Base-by-base conservation (phyloP, 2,888 invertebrate species). In the Drosophila melanosoma region DNA sequence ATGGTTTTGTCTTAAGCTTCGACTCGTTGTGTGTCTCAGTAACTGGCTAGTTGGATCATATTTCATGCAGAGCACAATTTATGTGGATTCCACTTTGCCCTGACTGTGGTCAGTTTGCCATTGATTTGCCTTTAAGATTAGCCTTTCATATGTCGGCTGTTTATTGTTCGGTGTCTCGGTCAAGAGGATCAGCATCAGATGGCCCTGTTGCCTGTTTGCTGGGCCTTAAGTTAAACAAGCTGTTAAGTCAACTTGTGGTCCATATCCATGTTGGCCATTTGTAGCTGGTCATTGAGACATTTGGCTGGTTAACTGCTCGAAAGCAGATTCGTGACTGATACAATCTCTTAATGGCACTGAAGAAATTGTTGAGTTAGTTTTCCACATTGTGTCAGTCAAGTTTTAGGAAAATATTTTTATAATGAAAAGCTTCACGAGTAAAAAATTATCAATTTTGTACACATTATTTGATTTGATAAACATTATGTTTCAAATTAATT, bases 81-180 rank as follows among this genome's bases (percentile, higher is more conserved):
- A 79, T 65, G 64, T 68, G 65, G 59, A 57, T 59, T 63, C 38
- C 49, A 59, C 54, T 45, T 32, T 72, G 61, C 74, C 69, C 67
- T 68, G 69, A 36, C 62, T 81, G 53, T 67, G 78, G 81, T 82
- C 87, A 87, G 82, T 89, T 84, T 81, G 76, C 72, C 75, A 79
- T 79, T 81, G 86, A 86, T 86, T 85, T 89, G 85, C 68, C 77
- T 87, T 82, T 69, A 81, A 87, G 86, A 89, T 87, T 79, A 83
- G 69, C 68, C 57, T 59, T 63, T 79, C 80, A 64, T 74, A 72
- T 85, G 79, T 67, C 69, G 85, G 53, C 74, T 82, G 79, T 74
- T 74, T 81, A 77, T 81, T 79, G 79, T 74, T 73, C 60, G 60
- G 17, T 54, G 66, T 36, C 57, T 53, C 15, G 52, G 54, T 49